Conservation (phyloP, 2,113 vertebrate species). For the Leptobrachium ailaonicum region DNA sequence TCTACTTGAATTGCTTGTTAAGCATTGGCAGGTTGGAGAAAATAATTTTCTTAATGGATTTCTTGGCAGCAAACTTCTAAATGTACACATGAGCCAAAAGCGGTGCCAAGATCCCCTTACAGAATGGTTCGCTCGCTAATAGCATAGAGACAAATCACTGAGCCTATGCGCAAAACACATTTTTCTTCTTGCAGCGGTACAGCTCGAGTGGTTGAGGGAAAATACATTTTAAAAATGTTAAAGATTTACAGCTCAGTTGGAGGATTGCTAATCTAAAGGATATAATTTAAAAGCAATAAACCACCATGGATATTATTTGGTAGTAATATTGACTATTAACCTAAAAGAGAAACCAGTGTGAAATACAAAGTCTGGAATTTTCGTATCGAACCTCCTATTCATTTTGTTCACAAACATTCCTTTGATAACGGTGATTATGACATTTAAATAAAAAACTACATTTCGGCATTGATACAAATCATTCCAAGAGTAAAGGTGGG, state of each 20-base stretch:
- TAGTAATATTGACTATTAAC: neutral
- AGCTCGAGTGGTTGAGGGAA: neutral
- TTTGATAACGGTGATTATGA: too few species aligned
- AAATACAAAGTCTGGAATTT: neutral
- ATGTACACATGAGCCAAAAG: constrained; percentile 7
- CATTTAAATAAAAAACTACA: too few species aligned
- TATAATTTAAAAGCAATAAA: constrained; percentile 11
- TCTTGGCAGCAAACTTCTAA: constrained; percentile 28
- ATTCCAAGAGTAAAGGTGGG: too few species aligned
- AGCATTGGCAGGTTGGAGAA: constrained; percentile 28
- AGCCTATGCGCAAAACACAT: constrained; percentile 11
- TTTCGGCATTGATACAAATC: too few species aligned
- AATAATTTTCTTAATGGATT: constrained; percentile 36
- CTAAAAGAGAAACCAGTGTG: neutral
- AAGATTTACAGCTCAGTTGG: neutral
- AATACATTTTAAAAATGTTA: constrained; percentile 18
- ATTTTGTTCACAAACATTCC: neutral
- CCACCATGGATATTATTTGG: neutral
- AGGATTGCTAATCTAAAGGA: neutral
- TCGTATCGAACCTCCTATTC: neutral
- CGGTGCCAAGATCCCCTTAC: constrained; percentile 8
- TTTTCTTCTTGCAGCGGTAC: constrained; percentile 1
- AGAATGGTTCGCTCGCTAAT: constrained; percentile 1
- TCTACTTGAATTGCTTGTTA: constrained; percentile 43
- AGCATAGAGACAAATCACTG: constrained; percentile 4